Conservation (phyloP, 1,140 invertebrate species). For the Scaptomyza montana region DNA sequence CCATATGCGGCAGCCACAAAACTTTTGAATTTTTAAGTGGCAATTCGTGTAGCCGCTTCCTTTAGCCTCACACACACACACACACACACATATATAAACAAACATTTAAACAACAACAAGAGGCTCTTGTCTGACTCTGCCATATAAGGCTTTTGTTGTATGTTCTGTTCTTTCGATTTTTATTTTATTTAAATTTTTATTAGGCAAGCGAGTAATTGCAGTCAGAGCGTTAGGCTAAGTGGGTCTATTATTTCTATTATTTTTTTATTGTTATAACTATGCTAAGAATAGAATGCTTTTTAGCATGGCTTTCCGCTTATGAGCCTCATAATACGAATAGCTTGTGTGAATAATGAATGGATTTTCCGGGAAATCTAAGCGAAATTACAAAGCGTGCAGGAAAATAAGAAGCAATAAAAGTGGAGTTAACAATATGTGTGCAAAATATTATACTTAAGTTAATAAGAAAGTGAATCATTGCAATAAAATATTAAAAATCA, state of each 20-base stretch:
- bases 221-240: not conserved
- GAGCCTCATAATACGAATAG: not conserved
- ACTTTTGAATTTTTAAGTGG: conserved; percentile 83
- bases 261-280: conserved; percentile 21
- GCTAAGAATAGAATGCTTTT: conserved; percentile 8
- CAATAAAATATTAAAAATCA: too few relatives aligned
- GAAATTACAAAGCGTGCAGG: not conserved
- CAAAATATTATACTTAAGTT: too few relatives aligned
- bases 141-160: conserved; percentile 26
- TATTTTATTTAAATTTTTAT: conserved; percentile 48
- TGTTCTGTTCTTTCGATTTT: conserved; percentile 4
- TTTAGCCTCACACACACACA: conserved; percentile 39
- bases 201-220: conserved; percentile 24
- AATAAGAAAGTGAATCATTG: too few relatives aligned
- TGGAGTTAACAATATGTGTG: too few relatives aligned
- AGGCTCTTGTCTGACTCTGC: conserved; percentile 36
- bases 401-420: too few relatives aligned
- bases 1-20: conserved; percentile 76
- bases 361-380: not conserved
- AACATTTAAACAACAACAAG: conserved; percentile 12
- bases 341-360: not conserved
- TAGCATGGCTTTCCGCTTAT: not conserved
- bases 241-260: not conserved
- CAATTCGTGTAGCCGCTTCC: conserved; percentile 75
- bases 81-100: conserved; percentile 7